Conservation (phyloP, 2,797 vertebrate genomes). For the Choloepus didactylus region DNA sequence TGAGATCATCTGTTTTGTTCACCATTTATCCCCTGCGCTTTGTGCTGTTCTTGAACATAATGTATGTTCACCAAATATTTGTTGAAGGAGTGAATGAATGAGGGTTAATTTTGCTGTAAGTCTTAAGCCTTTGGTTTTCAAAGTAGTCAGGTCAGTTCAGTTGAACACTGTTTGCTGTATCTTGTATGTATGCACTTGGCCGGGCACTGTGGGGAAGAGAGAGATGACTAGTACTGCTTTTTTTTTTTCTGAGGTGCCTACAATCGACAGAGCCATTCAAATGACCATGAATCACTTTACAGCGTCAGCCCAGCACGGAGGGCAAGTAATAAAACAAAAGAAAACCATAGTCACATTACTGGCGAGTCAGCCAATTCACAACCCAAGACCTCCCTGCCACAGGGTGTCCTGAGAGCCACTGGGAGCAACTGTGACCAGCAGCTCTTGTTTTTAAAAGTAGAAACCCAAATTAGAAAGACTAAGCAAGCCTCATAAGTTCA, state of each 20-base stretch:
- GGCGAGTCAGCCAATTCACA: not conserved
- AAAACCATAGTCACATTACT: not conserved
- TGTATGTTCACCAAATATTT: constrained; percentile 12
- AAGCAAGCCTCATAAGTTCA: not conserved
- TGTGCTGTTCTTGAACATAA: not conserved
- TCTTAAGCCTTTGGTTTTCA: not conserved
- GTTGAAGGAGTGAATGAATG: not conserved
- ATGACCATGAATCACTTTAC: not conserved
- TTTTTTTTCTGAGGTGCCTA: not conserved
- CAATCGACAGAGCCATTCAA: not conserved
- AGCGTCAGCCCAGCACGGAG: not conserved
- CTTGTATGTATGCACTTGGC: not conserved
- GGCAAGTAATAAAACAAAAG: not conserved
- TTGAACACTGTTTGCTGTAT: not conserved
- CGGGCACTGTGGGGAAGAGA: not conserved
- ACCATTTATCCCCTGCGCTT: not conserved
- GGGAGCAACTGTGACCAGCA: not conserved
- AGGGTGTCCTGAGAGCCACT: not conserved
- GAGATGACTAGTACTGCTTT: not conserved
- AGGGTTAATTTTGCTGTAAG: not conserved
- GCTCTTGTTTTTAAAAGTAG: constrained; percentile 33
- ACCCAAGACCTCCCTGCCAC: not conserved
- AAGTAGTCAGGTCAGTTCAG: not conserved
- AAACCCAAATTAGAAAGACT: constrained; percentile 25
- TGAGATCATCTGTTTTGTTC: not conserved